Base-by-base conservation (phyloP, 2,888 invertebrate species). In the Nymphalis c-album region DNA sequence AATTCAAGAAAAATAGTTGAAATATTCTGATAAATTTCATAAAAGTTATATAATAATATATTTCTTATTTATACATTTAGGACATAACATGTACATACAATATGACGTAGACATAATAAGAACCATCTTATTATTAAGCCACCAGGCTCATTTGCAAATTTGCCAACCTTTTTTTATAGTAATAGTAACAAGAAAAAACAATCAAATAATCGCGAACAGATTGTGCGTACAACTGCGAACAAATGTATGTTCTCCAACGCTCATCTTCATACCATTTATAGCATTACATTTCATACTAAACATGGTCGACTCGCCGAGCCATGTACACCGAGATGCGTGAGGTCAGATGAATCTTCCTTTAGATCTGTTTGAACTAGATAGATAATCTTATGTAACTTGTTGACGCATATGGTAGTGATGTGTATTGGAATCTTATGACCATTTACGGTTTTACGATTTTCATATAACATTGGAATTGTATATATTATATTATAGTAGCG, bases 291-390 rank as follows among this genome's bases (percentile, higher is more conserved):
- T 50, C 60, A 46, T 35, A 47, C 75, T 72, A 71, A 69, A 74
- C 65, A 67, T 63, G 74, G 74, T 22, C 60, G 68, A 51, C 60
- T 61, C 7, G 22, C 51, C 26, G 16, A 22, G 22, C 26, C 51
- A 26, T 51, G 22, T 51, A 22, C 16, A 73, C 64, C 65, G 69
- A 70, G 79, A 78, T 78, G 79, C 74, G 8, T 20, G 75, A 70
- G 63, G 67, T 69, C 70, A 71, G 71, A 75, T 64, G 64, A 73
- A 74, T 76, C 76, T 65, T 67, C 62, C 76, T 65, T 64, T 60
- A 71, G 73, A 72, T 74, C 73, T 69, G 60, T 71, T 70, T 71
- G 73, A 64, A 65, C 73, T 72, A 71, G 64, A 74, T 72, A 73
- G 73, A 74, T 72, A 59, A 61, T 57, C 47, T 69, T 71, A 68